Evolutionary conservation across 2,113 vertebrate genomes (phyloP), one percentile per base, ranked within the genome.

Genomic region (Acinonyx jubatus): DNA sequence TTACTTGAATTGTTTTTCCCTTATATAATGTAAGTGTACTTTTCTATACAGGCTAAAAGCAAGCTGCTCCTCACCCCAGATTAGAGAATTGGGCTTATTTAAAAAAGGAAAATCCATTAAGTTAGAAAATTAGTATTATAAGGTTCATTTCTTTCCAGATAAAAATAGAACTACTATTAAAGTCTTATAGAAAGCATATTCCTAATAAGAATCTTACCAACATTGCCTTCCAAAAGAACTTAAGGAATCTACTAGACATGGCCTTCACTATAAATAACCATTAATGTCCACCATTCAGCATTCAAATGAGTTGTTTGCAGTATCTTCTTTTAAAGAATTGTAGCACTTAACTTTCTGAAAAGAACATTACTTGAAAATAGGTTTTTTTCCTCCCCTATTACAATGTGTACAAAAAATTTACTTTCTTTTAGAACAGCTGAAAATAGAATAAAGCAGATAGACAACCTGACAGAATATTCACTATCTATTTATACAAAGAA

Each of bases 131-230:
- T 93, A 93, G 38, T 78, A 87, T 89, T 83, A 8, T 94, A 91
- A 96, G 82, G 66, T 93, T 96, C 76, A 94, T 89, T 96, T 96
- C 91, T 93, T 98, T 66, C 38, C 73, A 96, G 78, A 79, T 95
- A 97, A 97, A 97, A 93, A 96, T 97, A 96, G 89, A 93, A 93
- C 19, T 74, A 61, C 74, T 91, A 92, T 96, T 96, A 96, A 96
- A 96, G 14, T 79, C 85, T 97, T 71, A 93, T 41, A 79, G 85
- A 97, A 94, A 96, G 27, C 55, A 82, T 93, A 95, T 41, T 65
- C 25, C 52, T 85, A 93, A 92, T 86, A 96, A 91, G 73, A 97
- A 95, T 91, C 93, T 68, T 91, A 93, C 16, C 83, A 96, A 95
- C 27, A 96, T 29, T 91, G 48, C 15, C 48, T 97, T 93, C 50